A percentile compares a stretch with the other conserved stretches of the same genome.
Conservation (phyloP, 2,888 invertebrate genomes). For the Habrosyne pyritoides region DNA sequence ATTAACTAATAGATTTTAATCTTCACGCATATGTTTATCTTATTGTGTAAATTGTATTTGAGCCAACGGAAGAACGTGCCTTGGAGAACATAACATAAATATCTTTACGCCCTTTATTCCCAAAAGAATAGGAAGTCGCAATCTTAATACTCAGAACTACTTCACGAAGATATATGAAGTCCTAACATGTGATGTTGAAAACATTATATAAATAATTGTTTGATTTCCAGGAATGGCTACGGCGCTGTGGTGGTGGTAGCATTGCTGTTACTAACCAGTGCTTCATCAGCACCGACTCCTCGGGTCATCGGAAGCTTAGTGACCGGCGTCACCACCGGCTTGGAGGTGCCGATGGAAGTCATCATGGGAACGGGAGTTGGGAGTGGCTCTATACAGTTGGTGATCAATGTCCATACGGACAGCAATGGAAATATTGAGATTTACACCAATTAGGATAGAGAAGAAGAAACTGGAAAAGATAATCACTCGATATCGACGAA, state of each 20-base stretch:
- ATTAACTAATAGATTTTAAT: no score
- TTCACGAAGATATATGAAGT: no score
- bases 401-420: constrained; percentile 73
- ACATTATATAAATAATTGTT: neutral
- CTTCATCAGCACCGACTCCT: constrained; percentile 54
- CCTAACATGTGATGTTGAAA: no score
- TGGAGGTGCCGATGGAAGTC: constrained; percentile 66
- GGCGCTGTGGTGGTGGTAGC: constrained; percentile 39
- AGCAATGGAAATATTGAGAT: constrained; percentile 74
- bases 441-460: constrained; percentile 53
- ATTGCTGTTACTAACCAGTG: constrained; percentile 36
- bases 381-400: constrained; percentile 67
- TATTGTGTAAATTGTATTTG: no score
- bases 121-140: no score
- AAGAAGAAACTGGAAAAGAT: constrained; percentile 5
- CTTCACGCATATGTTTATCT: no score
- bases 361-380: constrained; percentile 60
- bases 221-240: constrained; percentile 55
- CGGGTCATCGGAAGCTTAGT: constrained; percentile 47
- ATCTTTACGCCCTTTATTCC: no score
- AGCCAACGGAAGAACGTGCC: no score
- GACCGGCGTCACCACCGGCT: constrained; percentile 65
- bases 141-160: no score
- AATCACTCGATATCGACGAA: neutral
- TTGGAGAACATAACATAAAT: no score